Conservation (phyloP, 2,113 vertebrate species). For the Rhabdomys dilectus region DNA sequence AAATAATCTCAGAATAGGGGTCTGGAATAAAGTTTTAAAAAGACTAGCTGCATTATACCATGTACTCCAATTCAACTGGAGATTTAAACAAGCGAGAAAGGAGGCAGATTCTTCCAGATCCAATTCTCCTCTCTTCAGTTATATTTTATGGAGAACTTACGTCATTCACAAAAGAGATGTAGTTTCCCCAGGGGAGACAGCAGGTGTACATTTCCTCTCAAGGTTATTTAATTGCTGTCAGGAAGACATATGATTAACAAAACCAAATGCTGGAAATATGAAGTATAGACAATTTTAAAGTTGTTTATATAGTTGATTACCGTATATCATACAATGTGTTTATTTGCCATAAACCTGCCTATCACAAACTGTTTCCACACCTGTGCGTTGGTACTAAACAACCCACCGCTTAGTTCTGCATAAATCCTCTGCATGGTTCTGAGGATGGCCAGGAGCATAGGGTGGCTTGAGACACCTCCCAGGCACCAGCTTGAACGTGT, state of each 20-base stretch:
- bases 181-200: constrained; percentile 72
- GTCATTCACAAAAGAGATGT: constrained; percentile 82
- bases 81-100: constrained; percentile 68
- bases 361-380: constrained; percentile 79
- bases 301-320: constrained; percentile 84
- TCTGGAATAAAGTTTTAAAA: constrained; percentile 15
- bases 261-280: constrained; percentile 79
- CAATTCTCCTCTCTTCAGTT: constrained; percentile 71
- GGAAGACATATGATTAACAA: constrained; percentile 79
- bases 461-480: neutral
- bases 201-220: constrained; percentile 68
- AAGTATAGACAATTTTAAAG: constrained; percentile 83
- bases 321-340: constrained; percentile 81
- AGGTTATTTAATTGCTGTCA: constrained; percentile 81
- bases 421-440: neutral
- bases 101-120: constrained; percentile 68
- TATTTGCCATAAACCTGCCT: constrained; percentile 80
- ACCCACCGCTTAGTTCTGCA: neutral
- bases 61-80: constrained; percentile 58
- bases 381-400: constrained; percentile 69
- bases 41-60: constrained; percentile 63
- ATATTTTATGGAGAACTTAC: constrained; percentile 80
- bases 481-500: neutral
- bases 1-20: constrained; percentile 59
- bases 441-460: neutral